Percentiles rank a stretch among this genome's conserved stretches.
Evolutionary conservation across 2,113 vertebrate genomes (phyloP).

Genomic region (Cygnus buccinator): DNA sequence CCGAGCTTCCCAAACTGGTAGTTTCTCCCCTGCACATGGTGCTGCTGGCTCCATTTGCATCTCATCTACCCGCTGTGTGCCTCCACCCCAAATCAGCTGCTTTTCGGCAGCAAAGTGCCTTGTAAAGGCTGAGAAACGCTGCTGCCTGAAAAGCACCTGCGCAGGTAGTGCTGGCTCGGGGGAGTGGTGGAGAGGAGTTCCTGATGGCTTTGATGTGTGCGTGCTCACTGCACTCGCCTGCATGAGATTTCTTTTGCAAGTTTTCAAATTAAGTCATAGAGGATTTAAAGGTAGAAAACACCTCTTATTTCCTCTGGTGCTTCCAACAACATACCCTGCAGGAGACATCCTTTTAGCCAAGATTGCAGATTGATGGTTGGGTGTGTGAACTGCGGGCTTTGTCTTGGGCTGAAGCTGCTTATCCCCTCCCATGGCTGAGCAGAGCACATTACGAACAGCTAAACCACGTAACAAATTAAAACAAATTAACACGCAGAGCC

Average conservation of each 20-base stretch:
- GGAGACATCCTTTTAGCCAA: constrained; percentile 22
- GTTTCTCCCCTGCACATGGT: rapidly evolving
- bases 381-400: constrained; percentile 16
- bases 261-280: constrained; percentile 8
- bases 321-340: constrained; percentile 11
- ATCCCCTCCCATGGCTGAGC: constrained; percentile 23
- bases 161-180: neutral
- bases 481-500: constrained; percentile 28
- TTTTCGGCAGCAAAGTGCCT: neutral
- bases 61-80: neutral
- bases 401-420: constrained; percentile 36
- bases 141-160: neutral
- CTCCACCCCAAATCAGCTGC: neutral
- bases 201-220: neutral
- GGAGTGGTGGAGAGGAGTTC: neutral
- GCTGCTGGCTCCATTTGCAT: neutral
- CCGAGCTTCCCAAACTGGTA: neutral
- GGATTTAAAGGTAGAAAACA: constrained; percentile 12
- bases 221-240: neutral
- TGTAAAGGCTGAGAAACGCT: neutral
- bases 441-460: neutral
- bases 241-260: neutral
- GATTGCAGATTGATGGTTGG: constrained; percentile 11
- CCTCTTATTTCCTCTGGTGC: constrained; percentile 30
- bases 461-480: constrained; percentile 33